Percentiles rank a stretch among this genome's conserved stretches.
Conservation (phyloP, 2,888 invertebrate species). For the Nysson spinosus region DNA sequence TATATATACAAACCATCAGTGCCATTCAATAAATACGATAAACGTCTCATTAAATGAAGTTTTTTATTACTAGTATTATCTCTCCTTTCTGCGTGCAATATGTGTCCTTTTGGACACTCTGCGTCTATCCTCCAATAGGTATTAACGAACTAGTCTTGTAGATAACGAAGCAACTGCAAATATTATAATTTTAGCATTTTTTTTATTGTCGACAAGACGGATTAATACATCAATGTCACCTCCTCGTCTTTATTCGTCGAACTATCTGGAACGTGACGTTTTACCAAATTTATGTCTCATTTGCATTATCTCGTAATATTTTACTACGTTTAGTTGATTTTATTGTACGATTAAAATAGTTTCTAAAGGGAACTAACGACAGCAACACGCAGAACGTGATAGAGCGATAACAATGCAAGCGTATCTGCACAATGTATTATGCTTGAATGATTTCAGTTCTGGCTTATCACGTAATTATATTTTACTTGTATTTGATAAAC, state of each 20-base stretch:
- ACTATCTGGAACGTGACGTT: slow-evolving; percentile 24
- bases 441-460: slow-evolving; percentile 22
- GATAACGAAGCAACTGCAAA: no score
- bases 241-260: neutral
- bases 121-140: no score
- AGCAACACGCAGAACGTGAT: slow-evolving; percentile 34
- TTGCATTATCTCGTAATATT: slow-evolving; percentile 25
- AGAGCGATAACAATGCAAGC: slow-evolving; percentile 28
- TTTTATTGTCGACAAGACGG: no score
- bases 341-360: slow-evolving; percentile 33
- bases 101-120: no score
- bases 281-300: slow-evolving; percentile 33
- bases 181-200: no score
- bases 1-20: no score
- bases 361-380: slow-evolving; percentile 24
- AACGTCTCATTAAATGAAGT: no score
- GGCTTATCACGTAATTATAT: slow-evolving; percentile 36
- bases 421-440: slow-evolving; percentile 17
- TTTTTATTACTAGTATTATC: no score
- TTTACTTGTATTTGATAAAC: slow-evolving; percentile 24
- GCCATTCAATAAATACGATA: no score
- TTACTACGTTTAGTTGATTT: slow-evolving; percentile 22
- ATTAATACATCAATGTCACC: no score
- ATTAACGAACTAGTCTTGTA: no score
- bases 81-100: no score